These are phyloP conservation scores for Agonopterix subpropinquella DNA, from an alignment of 2,888 invertebrate species.

Conservation along the genomic window DNA sequence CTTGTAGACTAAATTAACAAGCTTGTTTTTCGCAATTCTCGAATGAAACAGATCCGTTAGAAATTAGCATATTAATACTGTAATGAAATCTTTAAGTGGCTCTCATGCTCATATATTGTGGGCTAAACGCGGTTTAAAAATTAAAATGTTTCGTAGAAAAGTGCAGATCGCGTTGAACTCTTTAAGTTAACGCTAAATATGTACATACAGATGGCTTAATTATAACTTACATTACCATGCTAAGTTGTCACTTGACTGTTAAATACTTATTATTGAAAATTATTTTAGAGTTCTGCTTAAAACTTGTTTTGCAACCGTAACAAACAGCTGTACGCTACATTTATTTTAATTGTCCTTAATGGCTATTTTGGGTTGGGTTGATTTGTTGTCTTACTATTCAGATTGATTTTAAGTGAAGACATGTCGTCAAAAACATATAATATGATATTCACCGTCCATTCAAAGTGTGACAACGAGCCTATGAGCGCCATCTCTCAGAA, in stretches of 20 bases:
- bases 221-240: conserved; percentile 4
- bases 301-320: conserved; percentile 1
- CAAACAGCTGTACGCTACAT: neutral
- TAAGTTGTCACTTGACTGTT: conserved; percentile 5
- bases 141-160: conserved; percentile 6
- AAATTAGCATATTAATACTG: conserved; percentile 8
- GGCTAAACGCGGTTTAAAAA: conserved; percentile 6
- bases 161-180: conserved; percentile 5
- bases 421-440: too few species aligned
- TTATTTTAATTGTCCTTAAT: too few species aligned
- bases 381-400: too few species aligned
- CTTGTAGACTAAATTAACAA: conserved; percentile 6
- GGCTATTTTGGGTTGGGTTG: too few species aligned
- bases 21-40: conserved; percentile 4
- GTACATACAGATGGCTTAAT: conserved; percentile 6
- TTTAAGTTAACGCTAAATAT: conserved; percentile 5
- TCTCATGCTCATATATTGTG: conserved; percentile 8
- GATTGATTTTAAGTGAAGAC: too few species aligned
- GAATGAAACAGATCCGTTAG: conserved; percentile 6
- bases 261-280: conserved; percentile 3
- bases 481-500: too few species aligned
- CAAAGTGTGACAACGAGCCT: too few species aligned
- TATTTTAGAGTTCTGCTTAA: neutral
- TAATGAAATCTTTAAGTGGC: conserved; percentile 8
- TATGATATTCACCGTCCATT: too few species aligned